Conservation (phyloP, 1,140 invertebrate genomes). For the Drosophila bocqueti region DNA sequence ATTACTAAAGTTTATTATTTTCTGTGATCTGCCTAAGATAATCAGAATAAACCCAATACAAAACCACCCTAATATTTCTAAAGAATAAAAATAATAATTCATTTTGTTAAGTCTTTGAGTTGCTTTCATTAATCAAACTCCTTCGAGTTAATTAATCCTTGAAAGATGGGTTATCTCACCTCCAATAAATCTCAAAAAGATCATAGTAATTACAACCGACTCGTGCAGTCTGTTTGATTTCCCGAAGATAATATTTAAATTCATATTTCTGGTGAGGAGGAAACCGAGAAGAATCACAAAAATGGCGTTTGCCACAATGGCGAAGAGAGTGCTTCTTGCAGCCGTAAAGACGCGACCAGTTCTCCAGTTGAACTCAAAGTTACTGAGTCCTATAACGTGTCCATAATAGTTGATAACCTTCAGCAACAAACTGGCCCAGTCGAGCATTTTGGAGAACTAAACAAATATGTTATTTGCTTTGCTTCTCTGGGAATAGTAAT, state of each 20-base stretch:
- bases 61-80: too few species aligned
- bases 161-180: neutral
- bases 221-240: conserved; percentile 15
- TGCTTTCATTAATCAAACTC: too few species aligned
- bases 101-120: neutral
- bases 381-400: conserved; percentile 26
- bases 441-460: conserved; percentile 28
- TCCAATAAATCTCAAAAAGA: neutral
- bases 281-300: neutral
- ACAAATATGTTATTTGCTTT: neutral
- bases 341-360: conserved; percentile 12
- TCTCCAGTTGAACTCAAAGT: conserved; percentile 25
- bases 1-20: too few species aligned
- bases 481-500: neutral
- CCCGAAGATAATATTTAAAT: neutral
- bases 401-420: conserved; percentile 7
- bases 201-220: neutral
- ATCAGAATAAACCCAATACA: too few species aligned
- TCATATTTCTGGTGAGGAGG: neutral
- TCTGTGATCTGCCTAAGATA: too few species aligned
- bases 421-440: neutral
- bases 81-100: too few species aligned
- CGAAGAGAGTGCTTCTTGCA: conserved; percentile 10
- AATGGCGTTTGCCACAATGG: neutral
- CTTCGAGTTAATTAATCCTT: too few species aligned